Conservation (phyloP, 2,888 invertebrate genomes). For the Brenthis daphne region DNA sequence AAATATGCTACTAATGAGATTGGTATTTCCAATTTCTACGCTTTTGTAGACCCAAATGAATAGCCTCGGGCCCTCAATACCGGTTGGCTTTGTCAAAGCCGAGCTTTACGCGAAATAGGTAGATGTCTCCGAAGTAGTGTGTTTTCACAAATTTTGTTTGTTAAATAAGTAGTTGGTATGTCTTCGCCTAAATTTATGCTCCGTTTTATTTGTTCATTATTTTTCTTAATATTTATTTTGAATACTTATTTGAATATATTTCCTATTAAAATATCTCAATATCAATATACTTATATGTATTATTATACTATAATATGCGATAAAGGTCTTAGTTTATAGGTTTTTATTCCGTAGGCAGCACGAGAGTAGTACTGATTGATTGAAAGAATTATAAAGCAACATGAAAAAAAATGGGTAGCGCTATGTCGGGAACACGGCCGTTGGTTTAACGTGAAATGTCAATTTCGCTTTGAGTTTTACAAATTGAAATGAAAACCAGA, state of each 20-base stretch:
- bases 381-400: too few species aligned
- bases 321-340: too few species aligned
- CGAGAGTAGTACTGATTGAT: too few species aligned
- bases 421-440: too few species aligned
- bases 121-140: constrained; percentile 9
- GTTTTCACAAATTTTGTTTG: constrained; percentile 4
- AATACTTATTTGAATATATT: not conserved
- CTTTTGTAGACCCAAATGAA: constrained; percentile 17
- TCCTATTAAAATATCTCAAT: not conserved
- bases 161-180: not conserved
- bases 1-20: constrained; percentile 15
- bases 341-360: too few species aligned
- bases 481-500: too few species aligned
- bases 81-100: constrained; percentile 18
- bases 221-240: not conserved
- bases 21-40: constrained; percentile 18
- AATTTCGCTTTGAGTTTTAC: too few species aligned
- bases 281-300: not conserved
- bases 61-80: constrained; percentile 20
- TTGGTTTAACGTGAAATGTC: too few species aligned
- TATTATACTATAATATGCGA: too few species aligned
- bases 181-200: not conserved
- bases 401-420: too few species aligned
- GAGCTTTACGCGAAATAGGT: constrained; percentile 10
- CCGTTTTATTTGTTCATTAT: not conserved